A percentile compares a stretch with the other conserved stretches of the same genome.
These are phyloP conservation scores for Rattus rattus DNA, from an alignment of 2,113 vertebrate genomes.

Conservation along the genomic window DNA sequence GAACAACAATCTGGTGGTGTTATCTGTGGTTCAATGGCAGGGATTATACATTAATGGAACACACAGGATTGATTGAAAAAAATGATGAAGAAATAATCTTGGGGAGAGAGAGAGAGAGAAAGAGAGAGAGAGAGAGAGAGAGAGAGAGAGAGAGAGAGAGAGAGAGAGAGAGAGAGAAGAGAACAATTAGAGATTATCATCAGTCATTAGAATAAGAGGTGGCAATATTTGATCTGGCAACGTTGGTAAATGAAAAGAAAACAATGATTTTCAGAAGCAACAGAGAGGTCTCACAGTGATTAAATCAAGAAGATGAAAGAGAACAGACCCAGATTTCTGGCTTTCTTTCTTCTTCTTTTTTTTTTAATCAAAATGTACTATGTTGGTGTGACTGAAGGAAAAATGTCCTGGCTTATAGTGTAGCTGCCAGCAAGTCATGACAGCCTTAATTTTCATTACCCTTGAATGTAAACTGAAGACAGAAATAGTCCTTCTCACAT, in stretches of 20 bases:
- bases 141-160: not conserved
- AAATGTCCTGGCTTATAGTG: not conserved
- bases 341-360: no score
- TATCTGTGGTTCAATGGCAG: not conserved
- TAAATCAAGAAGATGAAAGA: not conserved
- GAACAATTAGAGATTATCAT: not conserved
- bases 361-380: not conserved
- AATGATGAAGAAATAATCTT: constrained; percentile 18
- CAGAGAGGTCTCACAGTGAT: not conserved
- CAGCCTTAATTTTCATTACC: not conserved
- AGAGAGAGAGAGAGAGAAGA: not conserved
- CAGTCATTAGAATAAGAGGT: not conserved
- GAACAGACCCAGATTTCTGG: not conserved
- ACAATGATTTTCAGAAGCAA: not conserved
- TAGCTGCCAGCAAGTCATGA: not conserved
- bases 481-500: not conserved
- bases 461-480: not conserved
- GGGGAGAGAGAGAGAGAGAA: constrained; percentile 1
- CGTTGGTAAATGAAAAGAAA: not conserved
- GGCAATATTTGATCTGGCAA: not conserved
- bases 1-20: not conserved
- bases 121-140: not conserved
- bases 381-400: not conserved
- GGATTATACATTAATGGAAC: not conserved
- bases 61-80: not conserved